A percentile compares a stretch with the other conserved stretches of the same genome.
Conservation (phyloP, 37 sponge, comb jelly and placozoan genomes). For the Halisarca cf. caerulea region DNA sequence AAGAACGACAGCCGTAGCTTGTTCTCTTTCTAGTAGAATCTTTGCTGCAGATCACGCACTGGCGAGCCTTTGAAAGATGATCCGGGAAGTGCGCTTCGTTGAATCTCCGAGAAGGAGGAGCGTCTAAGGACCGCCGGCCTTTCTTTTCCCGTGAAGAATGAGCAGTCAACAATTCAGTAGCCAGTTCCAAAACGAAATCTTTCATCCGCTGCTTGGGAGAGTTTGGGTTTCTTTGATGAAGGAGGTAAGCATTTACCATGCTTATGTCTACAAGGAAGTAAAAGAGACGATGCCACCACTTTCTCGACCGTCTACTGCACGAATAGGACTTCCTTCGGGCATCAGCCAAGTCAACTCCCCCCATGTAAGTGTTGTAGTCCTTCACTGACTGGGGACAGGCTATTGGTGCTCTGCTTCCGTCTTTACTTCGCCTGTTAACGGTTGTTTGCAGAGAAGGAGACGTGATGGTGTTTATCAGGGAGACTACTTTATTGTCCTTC, state of each 20-base stretch:
- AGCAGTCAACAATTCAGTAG: not conserved
- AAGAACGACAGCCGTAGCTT: not conserved
- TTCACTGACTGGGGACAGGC: slow-evolving; percentile 5
- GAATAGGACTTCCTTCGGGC: not conserved
- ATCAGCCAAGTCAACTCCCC: slow-evolving; percentile 4
- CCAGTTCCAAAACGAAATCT: not conserved
- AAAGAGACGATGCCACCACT: slow-evolving; percentile 10
- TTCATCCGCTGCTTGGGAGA: not conserved
- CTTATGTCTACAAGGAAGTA: not conserved
- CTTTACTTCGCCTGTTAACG: not conserved
- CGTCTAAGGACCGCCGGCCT: not conserved
- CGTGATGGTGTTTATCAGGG: not conserved
- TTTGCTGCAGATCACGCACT: not conserved
- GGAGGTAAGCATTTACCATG: not conserved
- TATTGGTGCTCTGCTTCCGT: not conserved
- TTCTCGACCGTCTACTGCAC: not conserved
- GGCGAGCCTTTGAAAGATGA: not conserved
- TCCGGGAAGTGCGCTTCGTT: not conserved
- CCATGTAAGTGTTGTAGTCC: slow-evolving; percentile 16
- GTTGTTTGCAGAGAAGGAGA: not conserved
- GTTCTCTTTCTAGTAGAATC: not conserved
- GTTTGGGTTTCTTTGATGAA: not conserved
- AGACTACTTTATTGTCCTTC: slow-evolving; percentile 16
- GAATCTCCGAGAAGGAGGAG: not conserved
- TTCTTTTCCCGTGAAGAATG: not conserved